These are phyloP conservation scores for Pollachius pollachius DNA, from an alignment of 2,113 vertebrate species.

Conservation along the genomic window DNA sequence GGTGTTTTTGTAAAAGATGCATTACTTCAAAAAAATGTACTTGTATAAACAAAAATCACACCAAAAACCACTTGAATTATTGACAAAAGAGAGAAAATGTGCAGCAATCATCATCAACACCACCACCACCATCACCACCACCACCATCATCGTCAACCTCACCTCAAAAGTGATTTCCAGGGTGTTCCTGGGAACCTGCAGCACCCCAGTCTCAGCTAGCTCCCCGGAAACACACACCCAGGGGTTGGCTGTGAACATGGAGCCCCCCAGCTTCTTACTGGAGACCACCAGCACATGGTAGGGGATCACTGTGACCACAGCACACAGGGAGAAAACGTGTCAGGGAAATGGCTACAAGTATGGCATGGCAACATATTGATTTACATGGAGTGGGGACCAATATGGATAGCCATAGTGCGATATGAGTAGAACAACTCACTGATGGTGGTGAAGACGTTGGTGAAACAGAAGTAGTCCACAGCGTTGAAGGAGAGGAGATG, in stretches of 20 bases:
- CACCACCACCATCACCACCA: too few relatives aligned
- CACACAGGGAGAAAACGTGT: conserved; percentile 11
- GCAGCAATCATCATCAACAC: too few relatives aligned
- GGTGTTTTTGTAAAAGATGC: background rate
- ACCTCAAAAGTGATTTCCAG: conserved; percentile 98
- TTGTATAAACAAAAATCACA: background rate
- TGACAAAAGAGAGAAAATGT: background rate
- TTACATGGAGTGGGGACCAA: too few relatives aligned
- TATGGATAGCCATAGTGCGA: too few relatives aligned
- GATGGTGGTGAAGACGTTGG: conserved; percentile 98
- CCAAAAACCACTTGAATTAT: background rate
- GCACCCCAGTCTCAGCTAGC: conserved; percentile 90
- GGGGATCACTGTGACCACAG: conserved; percentile 84
- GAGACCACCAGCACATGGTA: conserved; percentile 93
- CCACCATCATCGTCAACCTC: background rate
- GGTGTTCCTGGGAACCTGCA: conserved; percentile 92
- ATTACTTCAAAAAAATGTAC: too few relatives aligned
- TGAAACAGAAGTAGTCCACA: conserved; percentile 99
- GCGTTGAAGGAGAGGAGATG: conserved; percentile 98
- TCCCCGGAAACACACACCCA: conserved; percentile 99
- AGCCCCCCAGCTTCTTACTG: conserved; percentile 96
- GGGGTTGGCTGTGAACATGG: conserved; percentile 98
- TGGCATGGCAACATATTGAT: too few relatives aligned
- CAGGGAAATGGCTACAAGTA: too few relatives aligned
- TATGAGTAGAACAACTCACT: conserved; percentile 75